Conservation (phyloP, 2,888 invertebrate species). For the Melanophora roralis region DNA sequence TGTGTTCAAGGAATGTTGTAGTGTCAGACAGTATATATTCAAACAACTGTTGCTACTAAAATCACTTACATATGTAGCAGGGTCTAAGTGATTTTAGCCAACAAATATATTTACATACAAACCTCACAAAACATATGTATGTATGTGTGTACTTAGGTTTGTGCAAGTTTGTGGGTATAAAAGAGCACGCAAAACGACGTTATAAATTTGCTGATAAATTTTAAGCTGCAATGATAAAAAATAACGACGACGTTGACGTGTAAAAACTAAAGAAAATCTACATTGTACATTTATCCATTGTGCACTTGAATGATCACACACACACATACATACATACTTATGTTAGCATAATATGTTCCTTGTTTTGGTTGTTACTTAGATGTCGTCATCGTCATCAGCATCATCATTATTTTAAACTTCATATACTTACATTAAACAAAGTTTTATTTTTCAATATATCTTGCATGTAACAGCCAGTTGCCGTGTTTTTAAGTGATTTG, state of each 20-base stretch:
- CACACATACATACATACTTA: not conserved
- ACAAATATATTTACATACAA: too few relatives aligned
- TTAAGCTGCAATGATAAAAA: slow-evolving; percentile 61
- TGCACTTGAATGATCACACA: not conserved
- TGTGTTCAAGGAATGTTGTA: slow-evolving; percentile 46
- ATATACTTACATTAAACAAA: not conserved
- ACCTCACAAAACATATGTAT: not conserved
- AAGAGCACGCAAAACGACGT: slow-evolving; percentile 46
- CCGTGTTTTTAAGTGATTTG: not conserved
- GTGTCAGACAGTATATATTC: slow-evolving; percentile 18
- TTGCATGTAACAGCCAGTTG: slow-evolving; percentile 16
- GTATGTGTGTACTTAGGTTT: not conserved
- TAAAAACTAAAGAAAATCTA: slow-evolving; percentile 49
- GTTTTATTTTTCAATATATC: not conserved
- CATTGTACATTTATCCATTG: slow-evolving; percentile 21
- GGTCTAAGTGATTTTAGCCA: not conserved
- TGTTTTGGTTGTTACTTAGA: not conserved
- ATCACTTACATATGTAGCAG: not conserved
- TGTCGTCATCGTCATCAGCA: slow-evolving; percentile 49
- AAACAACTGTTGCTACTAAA: not conserved
- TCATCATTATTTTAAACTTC: slow-evolving; percentile 9
- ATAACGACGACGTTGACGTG: slow-evolving; percentile 61
- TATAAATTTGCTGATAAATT: slow-evolving; percentile 62
- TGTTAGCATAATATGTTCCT: too few relatives aligned
- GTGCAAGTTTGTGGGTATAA: not conserved